Conservation (phyloP, 2,888 invertebrate genomes). For the Philereme vetulata region DNA sequence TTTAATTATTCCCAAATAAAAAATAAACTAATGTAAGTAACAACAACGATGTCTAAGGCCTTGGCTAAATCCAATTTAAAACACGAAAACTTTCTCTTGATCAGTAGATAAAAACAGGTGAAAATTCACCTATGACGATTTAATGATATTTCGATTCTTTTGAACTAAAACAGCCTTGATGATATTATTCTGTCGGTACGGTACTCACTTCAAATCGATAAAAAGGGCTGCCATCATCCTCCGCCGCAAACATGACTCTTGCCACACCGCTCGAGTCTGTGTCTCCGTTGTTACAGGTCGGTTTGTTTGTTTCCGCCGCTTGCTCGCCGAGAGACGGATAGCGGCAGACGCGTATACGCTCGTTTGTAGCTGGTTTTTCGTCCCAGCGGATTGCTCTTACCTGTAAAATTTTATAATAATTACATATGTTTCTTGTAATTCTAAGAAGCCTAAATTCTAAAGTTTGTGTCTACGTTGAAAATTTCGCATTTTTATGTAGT, state of each 20-base stretch:
- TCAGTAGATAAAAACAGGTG: too few relatives aligned
- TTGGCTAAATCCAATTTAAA: neutral
- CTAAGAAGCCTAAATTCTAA: neutral
- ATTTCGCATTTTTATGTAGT: too few relatives aligned
- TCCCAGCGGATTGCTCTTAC: slow-evolving; percentile 77
- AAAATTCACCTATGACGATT: too few relatives aligned
- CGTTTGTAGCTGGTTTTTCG: slow-evolving; percentile 63
- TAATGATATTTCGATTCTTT: too few relatives aligned
- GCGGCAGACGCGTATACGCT: slow-evolving; percentile 64
- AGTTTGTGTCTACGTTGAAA: neutral
- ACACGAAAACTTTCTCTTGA: neutral
- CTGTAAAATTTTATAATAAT: slow-evolving; percentile 41
- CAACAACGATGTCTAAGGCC: neutral
- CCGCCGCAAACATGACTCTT: slow-evolving; percentile 61
- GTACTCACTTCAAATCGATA: slow-evolving; percentile 63
- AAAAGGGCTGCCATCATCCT: slow-evolving; percentile 49
- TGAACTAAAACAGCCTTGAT: neutral
- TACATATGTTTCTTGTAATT: too few relatives aligned
- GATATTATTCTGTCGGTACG: neutral
- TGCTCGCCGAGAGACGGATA: slow-evolving; percentile 38
- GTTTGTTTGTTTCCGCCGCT: slow-evolving; percentile 18
- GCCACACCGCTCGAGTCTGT: slow-evolving; percentile 65
- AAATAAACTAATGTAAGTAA: neutral
- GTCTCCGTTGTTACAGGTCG: slow-evolving; percentile 52
- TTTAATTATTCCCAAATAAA: neutral